These are phyloP conservation scores for Beaufortia kweichowensis DNA, from an alignment of 2,113 vertebrate species.

Conservation along the genomic window DNA sequence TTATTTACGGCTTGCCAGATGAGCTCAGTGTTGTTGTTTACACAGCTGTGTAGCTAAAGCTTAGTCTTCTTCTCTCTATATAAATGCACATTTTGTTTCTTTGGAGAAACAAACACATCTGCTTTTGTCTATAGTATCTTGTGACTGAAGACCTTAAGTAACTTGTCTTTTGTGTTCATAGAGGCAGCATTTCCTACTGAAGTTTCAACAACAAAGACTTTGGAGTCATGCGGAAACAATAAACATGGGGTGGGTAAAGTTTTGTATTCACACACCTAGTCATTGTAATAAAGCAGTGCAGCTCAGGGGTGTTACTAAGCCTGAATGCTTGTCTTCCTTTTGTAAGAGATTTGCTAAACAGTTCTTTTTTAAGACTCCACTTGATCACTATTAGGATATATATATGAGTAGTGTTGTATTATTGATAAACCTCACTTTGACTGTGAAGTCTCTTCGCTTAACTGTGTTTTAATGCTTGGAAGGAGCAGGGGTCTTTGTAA, in stretches of 20 bases:
- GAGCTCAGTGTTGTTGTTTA: background rate
- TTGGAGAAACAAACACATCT: constrained; percentile 1
- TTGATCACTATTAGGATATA: too few species aligned
- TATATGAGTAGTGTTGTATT: too few species aligned
- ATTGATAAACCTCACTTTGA: too few species aligned
- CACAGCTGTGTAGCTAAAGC: background rate
- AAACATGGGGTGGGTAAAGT: constrained; percentile 61
- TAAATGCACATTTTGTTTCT: background rate
- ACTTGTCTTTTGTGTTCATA: constrained; percentile 16
- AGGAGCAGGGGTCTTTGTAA: too few species aligned
- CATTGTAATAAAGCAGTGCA: background rate
- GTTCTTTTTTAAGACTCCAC: too few species aligned
- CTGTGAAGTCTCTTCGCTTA: too few species aligned
- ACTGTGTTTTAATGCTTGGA: too few species aligned
- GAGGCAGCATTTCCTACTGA: constrained; percentile 46
- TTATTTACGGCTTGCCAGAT: too few species aligned
- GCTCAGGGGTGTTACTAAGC: background rate
- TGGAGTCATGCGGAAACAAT: constrained; percentile 50
- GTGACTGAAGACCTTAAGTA: background rate
- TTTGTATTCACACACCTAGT: constrained; percentile 1
- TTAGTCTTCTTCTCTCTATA: background rate
- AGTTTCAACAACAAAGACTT: constrained; percentile 32
- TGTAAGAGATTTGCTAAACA: too few species aligned
- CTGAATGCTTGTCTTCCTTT: too few species aligned
- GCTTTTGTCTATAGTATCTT: background rate